Percentiles rank a stretch among this genome's conserved stretches.
Evolutionary conservation across 2,113 vertebrate species (phyloP).

Genomic region (Agapornis roseicollis): DNA sequence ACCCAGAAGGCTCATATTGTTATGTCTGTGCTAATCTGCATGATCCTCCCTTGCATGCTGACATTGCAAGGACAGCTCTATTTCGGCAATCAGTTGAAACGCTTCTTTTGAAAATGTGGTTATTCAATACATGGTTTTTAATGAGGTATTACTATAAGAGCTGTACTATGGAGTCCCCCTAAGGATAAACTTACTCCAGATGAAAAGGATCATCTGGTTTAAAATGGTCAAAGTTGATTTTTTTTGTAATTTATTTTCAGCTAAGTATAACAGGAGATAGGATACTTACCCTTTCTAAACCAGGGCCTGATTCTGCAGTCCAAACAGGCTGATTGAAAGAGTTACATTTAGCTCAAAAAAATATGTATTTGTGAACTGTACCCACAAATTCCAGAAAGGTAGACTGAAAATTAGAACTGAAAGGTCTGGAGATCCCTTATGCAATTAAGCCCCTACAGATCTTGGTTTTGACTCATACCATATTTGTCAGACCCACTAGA

Average conservation of each 20-base stretch:
- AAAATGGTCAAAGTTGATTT: not conserved
- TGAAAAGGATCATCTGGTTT: slow-evolving; percentile 59
- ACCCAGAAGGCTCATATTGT: slow-evolving; percentile 14
- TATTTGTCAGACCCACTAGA: not conserved
- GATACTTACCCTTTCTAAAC: not conserved
- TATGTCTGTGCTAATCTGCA: slow-evolving; percentile 42
- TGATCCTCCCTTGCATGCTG: slow-evolving; percentile 6
- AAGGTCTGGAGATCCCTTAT: not conserved
- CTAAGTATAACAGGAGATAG: slow-evolving; percentile 33
- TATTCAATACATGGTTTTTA: slow-evolving; percentile 51
- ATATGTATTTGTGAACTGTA: not conserved
- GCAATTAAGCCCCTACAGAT: not conserved
- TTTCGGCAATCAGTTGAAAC: slow-evolving; percentile 52
- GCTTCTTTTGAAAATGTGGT: slow-evolving; percentile 42
- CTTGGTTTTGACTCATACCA: not conserved
- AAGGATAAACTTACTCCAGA: slow-evolving; percentile 56
- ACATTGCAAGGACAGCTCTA: slow-evolving; percentile 21
- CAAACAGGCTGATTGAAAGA: not conserved
- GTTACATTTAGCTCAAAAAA: not conserved
- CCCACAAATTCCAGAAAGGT: not conserved
- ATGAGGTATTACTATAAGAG: slow-evolving; percentile 29
- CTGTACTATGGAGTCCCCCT: not conserved
- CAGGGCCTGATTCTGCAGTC: not conserved
- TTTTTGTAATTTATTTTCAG: slow-evolving; percentile 25
- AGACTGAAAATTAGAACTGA: not conserved